Percentiles rank a stretch among this genome's conserved stretches.
Conservation (phyloP, 1,140 invertebrate genomes). For the Laodelphax striatellus region DNA sequence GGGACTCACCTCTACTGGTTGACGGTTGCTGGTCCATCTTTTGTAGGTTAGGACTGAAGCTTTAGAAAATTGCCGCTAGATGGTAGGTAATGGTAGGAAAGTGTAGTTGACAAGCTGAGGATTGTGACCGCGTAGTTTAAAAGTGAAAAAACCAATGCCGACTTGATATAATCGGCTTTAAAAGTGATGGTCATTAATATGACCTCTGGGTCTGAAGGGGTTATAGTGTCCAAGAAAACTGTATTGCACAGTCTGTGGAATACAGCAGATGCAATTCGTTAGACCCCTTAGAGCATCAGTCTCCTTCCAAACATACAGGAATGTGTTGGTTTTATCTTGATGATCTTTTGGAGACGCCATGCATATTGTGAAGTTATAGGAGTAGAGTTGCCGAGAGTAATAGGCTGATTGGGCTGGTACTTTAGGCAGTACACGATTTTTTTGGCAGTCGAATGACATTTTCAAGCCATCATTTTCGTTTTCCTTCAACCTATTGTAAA, state of each 20-base stretch:
- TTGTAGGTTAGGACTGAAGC: too few relatives aligned
- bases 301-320: slow-evolving; percentile 27
- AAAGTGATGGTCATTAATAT: too few relatives aligned
- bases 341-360: slow-evolving; percentile 23
- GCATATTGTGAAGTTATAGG: slow-evolving; percentile 30
- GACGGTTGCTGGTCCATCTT: too few relatives aligned
- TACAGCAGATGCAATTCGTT: slow-evolving; percentile 26
- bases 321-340: slow-evolving; percentile 23
- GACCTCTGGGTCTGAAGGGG: too few relatives aligned
- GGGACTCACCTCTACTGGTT: too few relatives aligned
- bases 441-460: slow-evolving; percentile 30
- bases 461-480: neutral
- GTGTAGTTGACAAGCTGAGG: too few relatives aligned
- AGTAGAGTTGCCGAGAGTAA: slow-evolving; percentile 28
- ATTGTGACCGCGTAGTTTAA: too few relatives aligned
- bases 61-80: too few relatives aligned
- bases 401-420: slow-evolving; percentile 27
- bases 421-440: slow-evolving; percentile 28
- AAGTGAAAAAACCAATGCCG: too few relatives aligned
- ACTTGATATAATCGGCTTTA: too few relatives aligned
- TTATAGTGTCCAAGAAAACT: too few relatives aligned
- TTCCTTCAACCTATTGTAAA: neutral
- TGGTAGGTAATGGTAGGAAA: too few relatives aligned
- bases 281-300: slow-evolving; percentile 23
- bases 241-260: slow-evolving; percentile 22